Base-by-base conservation (phyloP, 2,888 invertebrate genomes). In the Cantharis rufa region DNA sequence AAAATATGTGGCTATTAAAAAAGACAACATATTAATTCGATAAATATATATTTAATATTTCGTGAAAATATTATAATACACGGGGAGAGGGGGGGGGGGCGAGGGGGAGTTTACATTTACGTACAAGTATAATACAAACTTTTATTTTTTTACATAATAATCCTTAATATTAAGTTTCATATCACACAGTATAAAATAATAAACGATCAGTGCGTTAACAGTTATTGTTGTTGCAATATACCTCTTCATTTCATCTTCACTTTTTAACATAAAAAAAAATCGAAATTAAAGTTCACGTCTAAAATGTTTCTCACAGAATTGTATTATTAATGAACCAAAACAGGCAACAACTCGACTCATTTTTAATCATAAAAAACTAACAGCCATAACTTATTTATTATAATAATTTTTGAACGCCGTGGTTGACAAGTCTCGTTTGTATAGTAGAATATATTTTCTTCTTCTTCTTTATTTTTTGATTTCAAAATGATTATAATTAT, bases 11-110 rank as follows among this genome's bases (percentile, higher is more conserved):
- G 86, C 86, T 85, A 86, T 87, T 87, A 87, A 87, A 86, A 86
- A 85, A 85, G 85, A 86, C 86, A 86, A 87, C 86, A 85, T 86
- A 86, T 86, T 87, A 86, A 87, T 87, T 86, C 86, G 85, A 86
- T 84, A 86, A 87, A 86, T 86, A 86, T 87, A 86, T 86, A 84
- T 86, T 87, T 85, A 84, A 86, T 84, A 75, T 73, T 79, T 79
- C 75, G 77, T 79, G 77, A 79, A 79, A 79, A 79, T 77, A 79
- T 48, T 79, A 79, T 79, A 79, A 81, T 80, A 81, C 80, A 81
- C 77, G 76, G 24, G 48, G 48, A 4, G 4, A 3, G 13, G 48
- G 48, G 13, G 4, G 18, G 13, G 32, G 48, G 48, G n/a, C n/a
- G 9, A 48, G 48, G 48, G 48, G 76, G 78, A 79, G 79, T 80